Evolutionary conservation across 1,140 invertebrate genomes (phyloP), one percentile per base, ranked within the genome.

Genomic region (Caenorhabditis remanei): DNA sequence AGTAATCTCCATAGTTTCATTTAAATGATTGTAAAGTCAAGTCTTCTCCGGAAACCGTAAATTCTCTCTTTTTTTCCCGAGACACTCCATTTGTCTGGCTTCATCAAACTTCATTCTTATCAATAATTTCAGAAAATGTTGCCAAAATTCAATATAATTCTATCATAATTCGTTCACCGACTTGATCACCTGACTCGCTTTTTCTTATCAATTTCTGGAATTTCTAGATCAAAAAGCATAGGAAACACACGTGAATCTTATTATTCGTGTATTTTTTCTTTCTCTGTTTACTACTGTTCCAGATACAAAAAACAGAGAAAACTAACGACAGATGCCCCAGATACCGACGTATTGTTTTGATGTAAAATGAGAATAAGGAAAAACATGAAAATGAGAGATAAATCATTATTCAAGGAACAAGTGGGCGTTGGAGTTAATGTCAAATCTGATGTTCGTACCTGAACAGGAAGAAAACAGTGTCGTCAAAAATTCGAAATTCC

Each of bases 181-280:
- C 2, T 58, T 11, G 19, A 24, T 63, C 61, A 63, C 24, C 61
- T 63, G 61, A 63, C 61, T 32, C 11, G 24, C 11, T 32, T 63
- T 63, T 63, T 63, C 61, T 63, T 63, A 63, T 63, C 61, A 21
- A 21, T 63, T 63, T 63, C 61, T 63, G 61, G 61, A 63, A 63
- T 32, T 32, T 32, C 8, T 32, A 63, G 61, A 63, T 63, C 61
- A 40, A 32, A 58, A n/a, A 9, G 24, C 24, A 63, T 32, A 21
- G 11, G 61, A 63, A 63, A 32, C 14, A 63, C 61, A 63, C 24
- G 61, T 63, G 61, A 63, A 32, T 14, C 61, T 40, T n/a, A 24
- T 32, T 63, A 32, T 32, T 53, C 50, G 16, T 53, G 50, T 53
- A 11, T 53, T 16, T 11, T 16, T 32, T 53, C 9, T 53, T 32